phyloP scores from a whole-genome alignment of 2,797 vertebrate species.

The Muraenolepis orangiensis region DNA sequence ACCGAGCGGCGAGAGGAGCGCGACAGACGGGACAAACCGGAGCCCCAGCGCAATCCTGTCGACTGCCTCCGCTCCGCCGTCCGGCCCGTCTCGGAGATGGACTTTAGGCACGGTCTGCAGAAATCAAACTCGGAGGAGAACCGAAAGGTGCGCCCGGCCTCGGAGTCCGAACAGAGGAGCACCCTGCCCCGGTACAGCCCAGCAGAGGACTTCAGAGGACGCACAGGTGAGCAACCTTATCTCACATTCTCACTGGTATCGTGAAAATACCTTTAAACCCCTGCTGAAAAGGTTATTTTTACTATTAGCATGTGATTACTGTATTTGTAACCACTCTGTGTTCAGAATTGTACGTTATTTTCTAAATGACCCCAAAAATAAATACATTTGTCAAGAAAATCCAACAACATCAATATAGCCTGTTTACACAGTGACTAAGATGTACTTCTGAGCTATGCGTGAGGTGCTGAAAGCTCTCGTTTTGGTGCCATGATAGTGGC shows the following conservation, averaged over 20 bases:
- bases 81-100: conserved; percentile 63
- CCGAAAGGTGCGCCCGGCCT: conserved; percentile 43
- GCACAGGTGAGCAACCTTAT: conserved; percentile 56
- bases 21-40: conserved; percentile 5
- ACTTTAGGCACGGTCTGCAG: conserved; percentile 47
- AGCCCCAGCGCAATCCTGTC: conserved; percentile 14
- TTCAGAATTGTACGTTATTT: neutral
- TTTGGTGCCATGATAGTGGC: neutral
- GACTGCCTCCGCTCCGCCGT: conserved; percentile 13
- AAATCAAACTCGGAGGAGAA: conserved; percentile 64
- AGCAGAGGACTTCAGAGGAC: conserved; percentile 54
- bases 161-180: conserved; percentile 58
- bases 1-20: conserved; percentile 9
- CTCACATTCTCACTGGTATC: neutral
- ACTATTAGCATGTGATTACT: neutral
- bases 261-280: neutral
- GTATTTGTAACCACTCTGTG: neutral
- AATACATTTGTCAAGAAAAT: too few relatives aligned
- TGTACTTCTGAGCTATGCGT: neutral
- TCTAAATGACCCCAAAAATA: too few relatives aligned
- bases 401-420: neutral
- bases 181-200: conserved; percentile 62
- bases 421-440: neutral
- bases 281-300: neutral
- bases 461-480: neutral